Percentiles rank a stretch among this genome's conserved stretches.
phyloP scores from a whole-genome alignment of 2,797 vertebrate genomes.

The Bufotes viridis region DNA sequence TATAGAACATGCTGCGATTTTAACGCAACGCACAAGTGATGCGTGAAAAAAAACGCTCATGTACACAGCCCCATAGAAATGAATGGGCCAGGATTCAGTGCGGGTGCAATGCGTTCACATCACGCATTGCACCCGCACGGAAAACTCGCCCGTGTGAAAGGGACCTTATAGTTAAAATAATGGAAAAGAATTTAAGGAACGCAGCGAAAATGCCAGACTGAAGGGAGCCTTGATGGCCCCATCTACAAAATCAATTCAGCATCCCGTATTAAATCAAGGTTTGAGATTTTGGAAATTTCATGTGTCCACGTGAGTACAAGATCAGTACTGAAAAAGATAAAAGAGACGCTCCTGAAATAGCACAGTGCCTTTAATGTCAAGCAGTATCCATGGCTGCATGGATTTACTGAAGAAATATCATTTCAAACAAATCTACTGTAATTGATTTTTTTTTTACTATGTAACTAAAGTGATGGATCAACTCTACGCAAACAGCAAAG shows the following conservation, averaged over 20 bases:
- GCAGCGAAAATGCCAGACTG: background rate
- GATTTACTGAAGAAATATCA: slow-evolving; percentile 16
- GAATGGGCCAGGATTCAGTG: too few relatives aligned
- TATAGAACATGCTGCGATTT: too few relatives aligned
- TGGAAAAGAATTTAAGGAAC: background rate
- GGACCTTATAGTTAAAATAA: background rate
- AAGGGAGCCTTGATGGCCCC: background rate
- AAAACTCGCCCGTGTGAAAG: too few relatives aligned
- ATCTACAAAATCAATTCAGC: background rate
- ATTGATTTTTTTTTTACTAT: slow-evolving; percentile 37
- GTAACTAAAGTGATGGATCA: slow-evolving; percentile 25
- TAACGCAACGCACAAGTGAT: too few relatives aligned
- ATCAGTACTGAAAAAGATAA: background rate
- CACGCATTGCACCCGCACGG: too few relatives aligned
- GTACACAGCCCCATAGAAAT: too few relatives aligned
- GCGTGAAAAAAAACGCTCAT: too few relatives aligned
- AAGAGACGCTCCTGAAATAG: background rate
- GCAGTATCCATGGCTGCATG: background rate
- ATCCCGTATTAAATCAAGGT: background rate
- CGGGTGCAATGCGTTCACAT: too few relatives aligned
- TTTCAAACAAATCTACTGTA: slow-evolving; percentile 31
- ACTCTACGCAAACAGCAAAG: slow-evolving; percentile 9
- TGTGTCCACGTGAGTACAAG: background rate
- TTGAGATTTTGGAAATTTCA: background rate
- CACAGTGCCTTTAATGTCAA: slow-evolving; percentile 8